Conservation (phyloP, 1,140 invertebrate species). For the Sycobia sp. region DNA sequence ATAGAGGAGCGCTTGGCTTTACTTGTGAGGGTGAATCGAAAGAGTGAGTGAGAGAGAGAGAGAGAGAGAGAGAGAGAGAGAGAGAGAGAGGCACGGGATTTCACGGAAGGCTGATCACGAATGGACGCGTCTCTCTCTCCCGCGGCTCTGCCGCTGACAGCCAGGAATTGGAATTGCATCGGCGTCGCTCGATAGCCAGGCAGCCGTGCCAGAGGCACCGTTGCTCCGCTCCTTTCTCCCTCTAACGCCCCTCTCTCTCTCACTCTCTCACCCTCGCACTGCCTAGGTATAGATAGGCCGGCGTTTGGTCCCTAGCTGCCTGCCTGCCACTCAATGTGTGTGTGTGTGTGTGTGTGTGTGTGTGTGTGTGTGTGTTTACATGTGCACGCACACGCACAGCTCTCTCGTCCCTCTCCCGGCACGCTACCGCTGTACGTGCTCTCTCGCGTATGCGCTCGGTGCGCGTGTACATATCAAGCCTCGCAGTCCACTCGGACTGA, state of each 20-base stretch:
- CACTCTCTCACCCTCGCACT: background rate
- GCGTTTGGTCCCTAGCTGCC: slow-evolving; percentile 39
- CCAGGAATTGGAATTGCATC: slow-evolving; percentile 64
- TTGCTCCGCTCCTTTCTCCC: slow-evolving; percentile 45
- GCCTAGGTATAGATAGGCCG: slow-evolving; percentile 41
- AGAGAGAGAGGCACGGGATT: slow-evolving; percentile 56
- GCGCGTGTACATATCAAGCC: background rate
- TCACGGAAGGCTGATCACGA: slow-evolving; percentile 60
- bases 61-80: slow-evolving; percentile 22
- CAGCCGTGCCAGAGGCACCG: slow-evolving; percentile 41
- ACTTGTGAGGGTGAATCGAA: slow-evolving; percentile 37
- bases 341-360: background rate
- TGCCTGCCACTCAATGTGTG: slow-evolving; percentile 12
- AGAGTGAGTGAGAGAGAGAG: slow-evolving; percentile 32
- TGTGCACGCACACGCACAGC: too few relatives aligned
- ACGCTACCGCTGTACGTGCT: background rate
- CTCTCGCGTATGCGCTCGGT: background rate
- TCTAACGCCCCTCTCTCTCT: slow-evolving; percentile 19
- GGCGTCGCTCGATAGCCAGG: slow-evolving; percentile 61
- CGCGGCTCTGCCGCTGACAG: slow-evolving; percentile 62
- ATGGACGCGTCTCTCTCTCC: slow-evolving; percentile 63
- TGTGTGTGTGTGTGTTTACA: too few relatives aligned
- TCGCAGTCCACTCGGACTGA: slow-evolving; percentile 8
- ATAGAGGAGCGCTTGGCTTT: too few relatives aligned
- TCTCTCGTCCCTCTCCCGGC: too few relatives aligned